phyloP scores from a whole-genome alignment of 1,140 invertebrate genomes.

The Penaeus vannamei region DNA sequence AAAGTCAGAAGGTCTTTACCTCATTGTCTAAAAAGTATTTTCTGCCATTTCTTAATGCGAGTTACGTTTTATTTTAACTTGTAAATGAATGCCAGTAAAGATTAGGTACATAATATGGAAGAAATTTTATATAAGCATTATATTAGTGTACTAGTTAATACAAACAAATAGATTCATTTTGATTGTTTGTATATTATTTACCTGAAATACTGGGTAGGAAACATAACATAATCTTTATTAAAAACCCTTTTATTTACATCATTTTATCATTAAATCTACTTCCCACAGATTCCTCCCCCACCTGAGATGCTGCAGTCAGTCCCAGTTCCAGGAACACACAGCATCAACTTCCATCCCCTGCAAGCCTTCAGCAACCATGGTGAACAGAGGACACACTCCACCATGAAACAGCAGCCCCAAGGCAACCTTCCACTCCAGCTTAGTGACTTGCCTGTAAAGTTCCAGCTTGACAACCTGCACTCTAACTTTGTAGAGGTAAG shows the following conservation, averaged over 20 bases:
- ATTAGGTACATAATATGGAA: background rate
- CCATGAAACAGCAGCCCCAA: slow-evolving; percentile 72
- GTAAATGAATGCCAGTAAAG: background rate
- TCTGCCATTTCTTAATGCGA: no score
- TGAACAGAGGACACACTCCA: slow-evolving; percentile 66
- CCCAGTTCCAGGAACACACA: slow-evolving; percentile 79
- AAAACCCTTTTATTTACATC: background rate
- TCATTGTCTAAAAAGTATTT: no score
- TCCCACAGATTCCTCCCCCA: slow-evolving; percentile 77
- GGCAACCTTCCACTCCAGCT: slow-evolving; percentile 78
- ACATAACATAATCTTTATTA: background rate
- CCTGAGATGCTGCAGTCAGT: slow-evolving; percentile 79
- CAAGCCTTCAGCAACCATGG: slow-evolving; percentile 74
- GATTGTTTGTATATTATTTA: background rate
- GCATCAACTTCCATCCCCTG: slow-evolving; percentile 81
- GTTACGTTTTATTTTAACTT: background rate
- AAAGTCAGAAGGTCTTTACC: no score
- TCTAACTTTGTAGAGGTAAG: slow-evolving; percentile 90
- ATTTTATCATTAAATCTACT: background rate
- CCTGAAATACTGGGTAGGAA: no score
- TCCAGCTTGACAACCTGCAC: slow-evolving; percentile 84
- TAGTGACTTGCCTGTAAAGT: slow-evolving; percentile 80
- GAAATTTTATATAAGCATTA: background rate
- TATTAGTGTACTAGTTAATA: background rate
- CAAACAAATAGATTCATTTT: background rate